Evolutionary conservation across 2,797 vertebrate species (phyloP).

Genomic region (Ceryle rudis): DNA sequence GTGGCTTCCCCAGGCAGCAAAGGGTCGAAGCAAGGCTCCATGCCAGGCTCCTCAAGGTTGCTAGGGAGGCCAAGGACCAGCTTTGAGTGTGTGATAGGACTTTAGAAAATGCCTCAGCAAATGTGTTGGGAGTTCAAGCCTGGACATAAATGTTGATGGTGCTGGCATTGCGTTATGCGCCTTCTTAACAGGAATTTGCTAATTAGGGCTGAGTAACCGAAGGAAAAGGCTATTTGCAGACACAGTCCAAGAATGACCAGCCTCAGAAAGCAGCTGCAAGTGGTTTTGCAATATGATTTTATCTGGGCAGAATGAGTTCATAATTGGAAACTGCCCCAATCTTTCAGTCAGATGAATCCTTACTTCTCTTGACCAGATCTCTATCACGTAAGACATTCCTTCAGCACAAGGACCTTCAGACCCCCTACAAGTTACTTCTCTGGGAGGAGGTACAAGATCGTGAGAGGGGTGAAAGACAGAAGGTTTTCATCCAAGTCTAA

Average conservation of each 20-base stretch:
- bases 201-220: slow-evolving; percentile 11
- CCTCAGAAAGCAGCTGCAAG: slow-evolving; percentile 45
- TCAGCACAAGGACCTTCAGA: background rate
- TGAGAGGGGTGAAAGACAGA: background rate
- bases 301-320: slow-evolving; percentile 43
- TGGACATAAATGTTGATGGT: background rate
- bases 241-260: slow-evolving; percentile 27
- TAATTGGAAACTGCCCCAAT: background rate
- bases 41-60: background rate
- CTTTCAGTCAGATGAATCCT: slow-evolving; percentile 6
- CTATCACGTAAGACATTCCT: background rate
- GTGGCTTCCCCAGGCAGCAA: background rate
- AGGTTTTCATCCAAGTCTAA: background rate
- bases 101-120: background rate
- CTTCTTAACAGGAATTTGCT: background rate
- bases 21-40: background rate
- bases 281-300: slow-evolving; percentile 39
- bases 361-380: background rate
- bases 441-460: background rate
- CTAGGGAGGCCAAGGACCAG: background rate
- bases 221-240: slow-evolving; percentile 6
- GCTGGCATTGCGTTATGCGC: background rate
- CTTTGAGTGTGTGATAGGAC: background rate
- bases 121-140: background rate
- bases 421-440: background rate